A percentile compares a stretch with the other conserved stretches of the same genome.
Conservation (phyloP, 2,113 vertebrate species). For the Ochotona curzoniae region DNA sequence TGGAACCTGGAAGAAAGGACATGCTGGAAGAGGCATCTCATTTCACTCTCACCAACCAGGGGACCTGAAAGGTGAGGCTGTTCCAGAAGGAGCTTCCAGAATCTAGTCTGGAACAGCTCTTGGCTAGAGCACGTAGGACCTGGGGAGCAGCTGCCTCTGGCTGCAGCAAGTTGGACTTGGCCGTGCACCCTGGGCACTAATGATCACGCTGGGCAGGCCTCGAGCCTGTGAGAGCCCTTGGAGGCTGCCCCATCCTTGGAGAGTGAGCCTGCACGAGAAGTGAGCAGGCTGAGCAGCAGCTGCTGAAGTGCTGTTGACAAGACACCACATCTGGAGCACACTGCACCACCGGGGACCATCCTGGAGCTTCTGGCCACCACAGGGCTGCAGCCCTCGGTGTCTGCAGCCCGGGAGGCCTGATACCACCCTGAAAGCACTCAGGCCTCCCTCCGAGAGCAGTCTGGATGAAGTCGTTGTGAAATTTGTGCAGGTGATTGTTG, state of each 20-base stretch:
- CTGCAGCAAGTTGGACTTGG: background rate
- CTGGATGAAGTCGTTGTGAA: background rate
- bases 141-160: background rate
- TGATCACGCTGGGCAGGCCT: too few relatives aligned
- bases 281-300: background rate
- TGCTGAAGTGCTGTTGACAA: background rate
- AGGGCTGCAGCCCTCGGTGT: background rate
- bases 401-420: background rate
- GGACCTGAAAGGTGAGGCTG: background rate
- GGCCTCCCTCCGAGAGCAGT: background rate
- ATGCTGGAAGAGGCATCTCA: background rate
- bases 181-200: too few relatives aligned
- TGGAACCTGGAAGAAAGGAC: background rate
- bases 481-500: too few relatives aligned
- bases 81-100: background rate
- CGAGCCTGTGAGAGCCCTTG: background rate
- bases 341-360: background rate
- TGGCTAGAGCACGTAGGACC: accelerated
- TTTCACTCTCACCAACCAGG: background rate
- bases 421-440: background rate
- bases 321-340: too few relatives aligned
- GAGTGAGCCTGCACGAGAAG: background rate
- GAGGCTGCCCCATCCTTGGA: background rate
- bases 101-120: background rate
- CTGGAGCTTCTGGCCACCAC: background rate